Evolutionary conservation across 1,140 invertebrate species (phyloP).

Genomic region (Ceratoteleas bidentatus): DNA sequence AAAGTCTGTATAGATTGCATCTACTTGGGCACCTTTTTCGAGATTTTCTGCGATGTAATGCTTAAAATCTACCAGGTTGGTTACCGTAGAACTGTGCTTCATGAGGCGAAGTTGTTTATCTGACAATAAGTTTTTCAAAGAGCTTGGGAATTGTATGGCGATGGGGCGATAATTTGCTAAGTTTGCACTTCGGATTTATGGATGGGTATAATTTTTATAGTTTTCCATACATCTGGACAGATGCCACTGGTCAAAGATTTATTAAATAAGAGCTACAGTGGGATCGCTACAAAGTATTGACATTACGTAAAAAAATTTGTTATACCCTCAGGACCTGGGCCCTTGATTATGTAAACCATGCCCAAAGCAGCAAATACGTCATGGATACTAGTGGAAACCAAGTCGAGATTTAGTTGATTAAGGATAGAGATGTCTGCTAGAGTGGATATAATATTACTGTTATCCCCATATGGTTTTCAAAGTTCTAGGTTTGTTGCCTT

Average conservation of each 20-base stretch:
- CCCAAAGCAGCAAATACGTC: not conserved
- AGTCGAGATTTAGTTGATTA: no score
- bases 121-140: not conserved
- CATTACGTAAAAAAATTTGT: not conserved
- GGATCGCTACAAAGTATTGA: not conserved
- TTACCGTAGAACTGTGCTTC: not conserved
- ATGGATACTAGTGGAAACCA: no score
- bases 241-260: not conserved
- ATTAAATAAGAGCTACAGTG: not conserved
- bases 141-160: not conserved
- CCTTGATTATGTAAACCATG: not conserved
- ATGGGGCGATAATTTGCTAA: not conserved
- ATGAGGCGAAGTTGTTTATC: constrained; percentile 1
- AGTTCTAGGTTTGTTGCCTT: not conserved
- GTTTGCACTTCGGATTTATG: not conserved
- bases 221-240: not conserved
- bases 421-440: no score
- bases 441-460: no score
- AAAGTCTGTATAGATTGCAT: not conserved
- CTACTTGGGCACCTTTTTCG: not conserved
- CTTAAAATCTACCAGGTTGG: constrained; percentile 11
- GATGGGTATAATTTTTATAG: not conserved
- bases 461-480: constrained; percentile 6
- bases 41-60: not conserved
- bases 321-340: not conserved